Base-by-base conservation (phyloP, 2,888 invertebrate species). In the Heteropelma amictum region DNA sequence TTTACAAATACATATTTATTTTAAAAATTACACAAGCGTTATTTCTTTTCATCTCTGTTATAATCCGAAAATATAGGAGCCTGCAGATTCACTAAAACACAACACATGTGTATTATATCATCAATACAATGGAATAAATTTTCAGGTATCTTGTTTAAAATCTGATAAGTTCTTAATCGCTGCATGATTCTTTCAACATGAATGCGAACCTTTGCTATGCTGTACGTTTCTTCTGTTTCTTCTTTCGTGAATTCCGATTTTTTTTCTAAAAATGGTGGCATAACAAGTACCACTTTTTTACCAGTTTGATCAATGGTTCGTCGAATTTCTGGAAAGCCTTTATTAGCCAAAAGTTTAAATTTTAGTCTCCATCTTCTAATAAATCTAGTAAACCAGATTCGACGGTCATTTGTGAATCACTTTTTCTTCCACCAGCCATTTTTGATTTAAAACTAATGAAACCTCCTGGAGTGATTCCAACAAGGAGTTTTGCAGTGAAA, bases 321-420 rank as follows among this genome's bases (percentile, higher is more conserved):
- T 69, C 28, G 45, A 35, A 76, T 76, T 40, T 56, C 70, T 33
- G 73, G 76, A 19, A 77, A 73, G n/a, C 73, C 76, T 60, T 69
- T 73, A 49, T 77, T 73, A 42, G 73, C 76, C 28, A 73, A 26
- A 35, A 77, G 67, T 30, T 23, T 23, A n/a, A n/a, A n/a, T n/a
- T n/a, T n/a, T n/a, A n/a, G 26, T 67, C 71, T 17, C 71, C 71
- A 67, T 65, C 67, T 54, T 76, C 64, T 61, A 68, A 72, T 33
- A 49, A 42, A 53, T 72, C 61, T 38, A 63, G 2, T 21, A 76
- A 76, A 12, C 76, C 68, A 49, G 76, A 72, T 61, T 72, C 68
- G 1, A 68, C 28, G 19, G 76, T 76, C 10, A 76, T 30, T 56
- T 76, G 63, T 10, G 72, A 72, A 56, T 72, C 68, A 54, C 40